Conservation (phyloP, 2,888 invertebrate species). For the Dicyrtomina minuta region DNA sequence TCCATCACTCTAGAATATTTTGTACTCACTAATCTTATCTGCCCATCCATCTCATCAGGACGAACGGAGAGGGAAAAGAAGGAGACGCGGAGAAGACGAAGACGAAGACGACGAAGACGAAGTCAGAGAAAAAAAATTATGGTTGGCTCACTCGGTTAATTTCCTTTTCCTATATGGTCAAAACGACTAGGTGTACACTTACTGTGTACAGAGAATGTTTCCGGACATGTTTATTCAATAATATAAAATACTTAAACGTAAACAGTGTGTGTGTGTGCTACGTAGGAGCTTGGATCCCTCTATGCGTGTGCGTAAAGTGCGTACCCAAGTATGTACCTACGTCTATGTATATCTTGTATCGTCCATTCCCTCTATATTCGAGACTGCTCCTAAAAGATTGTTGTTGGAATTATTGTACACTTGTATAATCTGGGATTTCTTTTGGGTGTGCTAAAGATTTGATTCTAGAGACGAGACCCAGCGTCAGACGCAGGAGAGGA, state of each 20-base stretch:
- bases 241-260: neutral
- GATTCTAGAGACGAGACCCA: no score
- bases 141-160: slow-evolving; percentile 6
- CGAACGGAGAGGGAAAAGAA: neutral
- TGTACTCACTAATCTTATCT: slow-evolving; percentile 28
- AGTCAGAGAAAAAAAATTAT: neutral
- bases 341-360: no score
- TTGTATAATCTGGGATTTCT: neutral
- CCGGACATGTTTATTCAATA: slow-evolving; percentile 21
- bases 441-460: no score
- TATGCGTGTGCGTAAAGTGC: no score
- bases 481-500: no score
- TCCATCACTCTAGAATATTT: slow-evolving; percentile 25
- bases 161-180: neutral
- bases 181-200: neutral
- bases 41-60: slow-evolving; percentile 28
- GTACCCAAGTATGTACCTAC: no score
- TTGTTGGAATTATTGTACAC: slow-evolving; percentile 1
- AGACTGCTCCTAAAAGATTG: no score
- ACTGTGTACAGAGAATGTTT: slow-evolving; percentile 6
- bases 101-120: neutral
- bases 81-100: neutral
- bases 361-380: no score
- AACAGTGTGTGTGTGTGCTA: no score
- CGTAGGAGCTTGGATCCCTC: no score